Conservation (phyloP, 2,113 vertebrate species). For the Pseudorasbora parva region DNA sequence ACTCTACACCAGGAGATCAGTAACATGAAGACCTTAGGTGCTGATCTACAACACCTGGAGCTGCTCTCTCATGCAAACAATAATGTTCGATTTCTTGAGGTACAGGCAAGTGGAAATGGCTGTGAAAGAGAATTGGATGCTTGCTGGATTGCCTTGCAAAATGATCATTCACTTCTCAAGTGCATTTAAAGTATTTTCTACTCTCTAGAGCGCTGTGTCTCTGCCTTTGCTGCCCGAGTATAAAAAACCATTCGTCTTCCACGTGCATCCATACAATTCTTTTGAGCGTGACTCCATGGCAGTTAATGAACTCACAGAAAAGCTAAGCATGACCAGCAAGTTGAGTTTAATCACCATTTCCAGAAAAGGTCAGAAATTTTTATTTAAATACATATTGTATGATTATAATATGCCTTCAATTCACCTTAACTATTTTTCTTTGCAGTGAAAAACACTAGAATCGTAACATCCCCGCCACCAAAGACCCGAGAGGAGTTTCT, state of each 20-base stretch:
- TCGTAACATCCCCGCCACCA: slow-evolving; percentile 39
- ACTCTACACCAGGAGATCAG: slow-evolving; percentile 31
- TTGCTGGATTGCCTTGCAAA: background rate
- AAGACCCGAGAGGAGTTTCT: slow-evolving; percentile 49
- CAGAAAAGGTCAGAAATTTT: slow-evolving; percentile 41
- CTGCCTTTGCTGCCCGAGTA: background rate
- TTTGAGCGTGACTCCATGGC: slow-evolving; percentile 35
- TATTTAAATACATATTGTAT: background rate
- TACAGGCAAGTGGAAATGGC: background rate
- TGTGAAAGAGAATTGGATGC: background rate
- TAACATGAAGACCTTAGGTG: slow-evolving; percentile 45
- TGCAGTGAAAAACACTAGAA: slow-evolving; percentile 48
- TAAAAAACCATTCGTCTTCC: slow-evolving; percentile 13
- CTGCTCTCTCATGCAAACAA: slow-evolving; percentile 43
- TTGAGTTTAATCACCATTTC: slow-evolving; percentile 46
- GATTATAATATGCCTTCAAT: background rate
- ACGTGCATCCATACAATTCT: slow-evolving; percentile 27
- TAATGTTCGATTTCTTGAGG: slow-evolving; percentile 54
- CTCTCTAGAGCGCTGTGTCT: slow-evolving; percentile 14
- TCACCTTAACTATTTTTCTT: background rate
- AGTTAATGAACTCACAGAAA: slow-evolving; percentile 40
- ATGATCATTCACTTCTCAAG: background rate
- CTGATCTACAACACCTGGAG: slow-evolving; percentile 48
- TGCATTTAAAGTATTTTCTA: background rate
- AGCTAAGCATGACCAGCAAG: slow-evolving; percentile 41